Conservation (phyloP, 2,797 vertebrate species). For the Labroides dimidiatus region DNA sequence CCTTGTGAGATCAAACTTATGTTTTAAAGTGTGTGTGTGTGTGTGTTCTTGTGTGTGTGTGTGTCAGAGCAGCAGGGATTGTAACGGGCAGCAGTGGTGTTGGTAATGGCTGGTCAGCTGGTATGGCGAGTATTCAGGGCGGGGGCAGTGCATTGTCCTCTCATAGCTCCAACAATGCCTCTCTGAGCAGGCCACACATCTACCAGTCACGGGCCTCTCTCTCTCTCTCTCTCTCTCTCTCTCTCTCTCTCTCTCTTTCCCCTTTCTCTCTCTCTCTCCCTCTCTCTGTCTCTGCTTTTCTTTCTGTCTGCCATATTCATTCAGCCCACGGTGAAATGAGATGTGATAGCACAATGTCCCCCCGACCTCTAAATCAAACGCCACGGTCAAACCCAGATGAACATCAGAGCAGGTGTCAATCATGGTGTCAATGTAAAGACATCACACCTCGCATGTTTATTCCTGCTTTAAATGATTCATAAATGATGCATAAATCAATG, state of each 20-base stretch:
- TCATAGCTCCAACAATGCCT: constrained; percentile 83
- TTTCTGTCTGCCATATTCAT: constrained; percentile 76
- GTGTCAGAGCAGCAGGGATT: constrained; percentile 59
- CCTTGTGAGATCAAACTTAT: constrained; percentile 62
- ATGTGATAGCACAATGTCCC: constrained; percentile 41
- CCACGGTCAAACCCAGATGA: constrained; percentile 47
- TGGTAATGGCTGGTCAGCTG: constrained; percentile 87
- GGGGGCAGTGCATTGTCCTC: constrained; percentile 86
- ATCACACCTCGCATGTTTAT: constrained; percentile 16
- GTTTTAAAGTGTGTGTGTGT: constrained; percentile 40
- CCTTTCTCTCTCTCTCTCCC: constrained; percentile 63
- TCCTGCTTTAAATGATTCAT: constrained; percentile 32
- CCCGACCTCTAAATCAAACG: constrained; percentile 42
- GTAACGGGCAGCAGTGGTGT: constrained; percentile 68
- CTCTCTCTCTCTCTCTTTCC: constrained; percentile 39
- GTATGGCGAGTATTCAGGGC: constrained; percentile 86
- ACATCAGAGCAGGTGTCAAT: constrained; percentile 32
- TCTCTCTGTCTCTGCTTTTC: constrained; percentile 65
- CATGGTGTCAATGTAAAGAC: constrained; percentile 1
- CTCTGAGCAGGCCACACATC: constrained; percentile 81
- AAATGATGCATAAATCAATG: constrained; percentile 27
- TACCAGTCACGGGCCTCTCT: constrained; percentile 81
- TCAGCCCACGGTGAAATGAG: constrained; percentile 64
- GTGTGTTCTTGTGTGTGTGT: constrained; percentile 28
- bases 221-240: constrained; percentile 53